Base-by-base conservation (phyloP, 92 coral and sea anemone genomes). In the Bergia puertoricense region DNA sequence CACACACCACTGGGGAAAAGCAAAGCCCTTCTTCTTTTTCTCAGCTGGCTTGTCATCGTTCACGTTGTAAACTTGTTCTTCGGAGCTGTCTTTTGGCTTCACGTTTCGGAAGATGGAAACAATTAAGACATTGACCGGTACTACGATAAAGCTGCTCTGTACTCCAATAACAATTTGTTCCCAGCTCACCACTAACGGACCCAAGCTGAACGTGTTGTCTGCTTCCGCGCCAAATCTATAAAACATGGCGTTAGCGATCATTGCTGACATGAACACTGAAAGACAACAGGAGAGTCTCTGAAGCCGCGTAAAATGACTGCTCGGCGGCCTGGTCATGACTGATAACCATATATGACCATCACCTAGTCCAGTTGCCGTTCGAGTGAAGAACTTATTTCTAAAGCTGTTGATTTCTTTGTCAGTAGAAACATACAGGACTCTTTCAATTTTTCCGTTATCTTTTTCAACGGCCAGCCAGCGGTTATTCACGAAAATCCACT, bases 291-390 rank as follows among this genome's bases (percentile, higher is more conserved):
- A 93, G 48, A 96, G 92, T 71, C 99, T 94, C 78, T 96, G 99
- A 83, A 96, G 96, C 66, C 99, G 98, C 51, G 99, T 96, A 76
- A 96, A 96, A 37, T 91, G 94, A 85, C 99, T 96, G 80, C 94
- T 90, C 6, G 99, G 98, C 18, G 98, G 98, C 86, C 99, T 95
- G 80, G 99, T 92, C 71, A 95, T 86, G 18, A 96, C 96, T 44
- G 99, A 96, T 16, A 96, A 91, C 99, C 99, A 96, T 15, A 96
- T 90, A 81, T 96, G 99, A 59, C 97, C 99, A 90, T 96, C 99
- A 43, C 97, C 98, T 37, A 96, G 87, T 76, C 97, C 99, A 65
- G 88, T 81, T 9, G 94, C 86, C 36, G 97, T 95, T 38, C 97
- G 91, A 67, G 93, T 92, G 92, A 90, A 92, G 82, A 96, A 96